Conservation (phyloP, 23 tunicate genomes). For the Styela clava region DNA sequence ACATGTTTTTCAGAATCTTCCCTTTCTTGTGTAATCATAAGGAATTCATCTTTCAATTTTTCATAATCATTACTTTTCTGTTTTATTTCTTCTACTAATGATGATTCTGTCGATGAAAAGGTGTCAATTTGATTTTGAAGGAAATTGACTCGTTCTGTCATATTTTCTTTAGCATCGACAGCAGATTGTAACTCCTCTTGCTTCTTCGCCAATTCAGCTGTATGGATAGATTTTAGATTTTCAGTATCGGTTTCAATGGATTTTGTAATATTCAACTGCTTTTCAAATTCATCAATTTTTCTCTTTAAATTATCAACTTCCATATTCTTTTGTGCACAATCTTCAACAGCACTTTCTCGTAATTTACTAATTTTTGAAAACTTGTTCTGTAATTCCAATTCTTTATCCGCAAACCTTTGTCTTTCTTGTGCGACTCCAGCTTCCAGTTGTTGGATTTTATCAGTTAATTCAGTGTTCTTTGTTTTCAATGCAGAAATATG, state of each 20-base stretch:
- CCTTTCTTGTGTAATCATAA: background rate
- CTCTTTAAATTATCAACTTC: constrained; percentile 5
- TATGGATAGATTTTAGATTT: background rate
- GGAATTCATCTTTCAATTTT: background rate
- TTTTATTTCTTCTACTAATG: background rate
- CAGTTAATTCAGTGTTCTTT: background rate
- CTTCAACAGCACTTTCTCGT: background rate
- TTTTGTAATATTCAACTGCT: background rate
- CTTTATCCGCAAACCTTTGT: background rate
- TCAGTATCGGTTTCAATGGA: background rate
- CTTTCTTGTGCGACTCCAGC: background rate
- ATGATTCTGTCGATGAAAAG: background rate
- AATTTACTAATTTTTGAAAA: background rate
- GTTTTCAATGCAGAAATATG: constrained; percentile 1
- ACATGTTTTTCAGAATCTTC: background rate
- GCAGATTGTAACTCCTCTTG: background rate
- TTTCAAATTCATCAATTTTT: background rate
- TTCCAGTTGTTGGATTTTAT: constrained; percentile 9
- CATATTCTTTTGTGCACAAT: background rate
- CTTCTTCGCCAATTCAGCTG: background rate
- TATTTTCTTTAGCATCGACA: background rate
- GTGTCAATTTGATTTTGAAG: background rate
- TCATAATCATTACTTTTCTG: background rate
- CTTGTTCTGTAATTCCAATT: background rate
- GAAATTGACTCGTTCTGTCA: background rate